Conservation (phyloP, 2,113 vertebrate species). For the Amblyornis subalaris region DNA sequence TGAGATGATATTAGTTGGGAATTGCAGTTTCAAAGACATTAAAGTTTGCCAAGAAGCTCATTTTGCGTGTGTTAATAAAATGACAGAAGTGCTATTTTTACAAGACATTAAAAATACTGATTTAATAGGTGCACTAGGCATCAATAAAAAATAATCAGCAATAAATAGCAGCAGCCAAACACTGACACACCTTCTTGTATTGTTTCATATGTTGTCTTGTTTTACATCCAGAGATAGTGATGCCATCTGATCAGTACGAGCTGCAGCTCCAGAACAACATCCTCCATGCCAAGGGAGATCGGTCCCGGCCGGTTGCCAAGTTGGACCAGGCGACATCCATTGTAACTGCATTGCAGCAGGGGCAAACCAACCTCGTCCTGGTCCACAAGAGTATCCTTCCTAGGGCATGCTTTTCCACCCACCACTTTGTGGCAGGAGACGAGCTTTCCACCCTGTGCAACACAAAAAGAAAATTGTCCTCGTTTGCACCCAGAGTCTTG, state of each 20-base stretch:
- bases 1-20: neutral
- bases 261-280: constrained; percentile 86
- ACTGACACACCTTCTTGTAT: neutral
- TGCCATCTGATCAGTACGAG: constrained; percentile 92
- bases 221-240: constrained; percentile 75
- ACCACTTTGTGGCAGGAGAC: neutral
- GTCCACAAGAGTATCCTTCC: constrained; percentile 78
- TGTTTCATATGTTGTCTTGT: neutral
- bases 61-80: neutral
- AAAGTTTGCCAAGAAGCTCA: neutral
- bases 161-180: neutral
- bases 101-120: neutral
- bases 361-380: constrained; percentile 71
- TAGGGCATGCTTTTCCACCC: neutral
- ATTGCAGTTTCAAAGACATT: neutral
- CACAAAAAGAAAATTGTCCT: neutral
- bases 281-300: constrained; percentile 62
- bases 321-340: constrained; percentile 74
- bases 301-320: constrained; percentile 67
- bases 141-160: neutral
- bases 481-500: neutral
- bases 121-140: neutral
- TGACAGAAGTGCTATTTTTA: neutral
- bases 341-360: constrained; percentile 73
- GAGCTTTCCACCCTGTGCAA: neutral